Base-by-base conservation (phyloP, 2,113 vertebrate species). In the Cyanoderma ruficeps region DNA sequence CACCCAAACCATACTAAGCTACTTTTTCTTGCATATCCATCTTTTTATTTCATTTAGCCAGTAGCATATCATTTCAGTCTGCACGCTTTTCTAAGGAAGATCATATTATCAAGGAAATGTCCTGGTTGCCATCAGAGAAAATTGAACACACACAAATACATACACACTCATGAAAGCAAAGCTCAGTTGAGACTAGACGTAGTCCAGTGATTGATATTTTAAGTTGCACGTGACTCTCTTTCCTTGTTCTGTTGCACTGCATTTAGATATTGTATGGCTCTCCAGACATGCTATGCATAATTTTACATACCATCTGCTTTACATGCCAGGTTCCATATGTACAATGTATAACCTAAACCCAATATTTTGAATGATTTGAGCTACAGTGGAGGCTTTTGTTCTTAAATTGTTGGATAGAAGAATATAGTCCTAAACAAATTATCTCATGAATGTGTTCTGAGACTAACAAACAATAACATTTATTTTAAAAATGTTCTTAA, bases 211-310 rank as follows among this genome's bases (percentile, higher is more conserved):
- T 25, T 86, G 83, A 71, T 93, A 90, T 89, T 94, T 94, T 84
- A 75, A 89, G 76, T 89, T 81, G 57, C 88, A 78, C 33, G n/a
- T 82, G 81, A 92, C 87, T 60, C 46, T 79, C 75, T 68, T 93
- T 49, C 60, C 88, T 85, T 72, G n/a, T 89, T 92, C 89, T 64
- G n/a, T 76, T 94, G 69, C 59, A 60, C 72, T 78, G 83, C 84
- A 88, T 97, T 97, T 95, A 94, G 88, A 93, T 94, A 92, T 91
- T 93, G 79, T 65, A 86, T 87, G 84, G 74, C 20, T 97, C 56
- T 95, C 89, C 96, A 96, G 94, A 96, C 95, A 96, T n/a, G 94
- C 72, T 84, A 94, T 93, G 95, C 93, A 97, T 96, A 97, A 96
- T 96, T 95, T 95, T 96, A 90, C 95, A 93, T 96, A 81, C 95